Evolutionary conservation across 2,113 vertebrate species (phyloP).

Genomic region (Chelonoidis abingdonii): DNA sequence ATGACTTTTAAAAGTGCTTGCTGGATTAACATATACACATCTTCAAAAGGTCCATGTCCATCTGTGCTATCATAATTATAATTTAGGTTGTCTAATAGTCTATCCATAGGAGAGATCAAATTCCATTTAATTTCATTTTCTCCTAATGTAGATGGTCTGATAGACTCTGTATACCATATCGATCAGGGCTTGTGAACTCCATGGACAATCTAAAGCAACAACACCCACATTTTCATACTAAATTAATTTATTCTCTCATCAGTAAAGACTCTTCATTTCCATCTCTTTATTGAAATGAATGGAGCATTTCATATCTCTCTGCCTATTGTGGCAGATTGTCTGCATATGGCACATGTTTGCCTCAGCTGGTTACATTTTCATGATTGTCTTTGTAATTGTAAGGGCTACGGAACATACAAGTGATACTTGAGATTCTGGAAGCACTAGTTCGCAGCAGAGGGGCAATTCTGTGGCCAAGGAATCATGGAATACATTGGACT

Average conservation of each 20-base stretch:
- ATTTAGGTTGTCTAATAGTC: constrained; percentile 13
- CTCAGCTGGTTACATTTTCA: not conserved
- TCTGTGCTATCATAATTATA: not conserved
- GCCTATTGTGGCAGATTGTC: not conserved
- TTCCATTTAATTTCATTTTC: constrained; percentile 41
- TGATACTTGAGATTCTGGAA: not conserved
- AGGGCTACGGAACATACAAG: not conserved
- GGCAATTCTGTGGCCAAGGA: not conserved
- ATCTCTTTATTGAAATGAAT: not conserved
- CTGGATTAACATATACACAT: not conserved
- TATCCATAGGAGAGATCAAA: not conserved
- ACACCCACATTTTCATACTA: not conserved
- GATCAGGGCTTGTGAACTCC: not conserved
- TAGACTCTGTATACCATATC: not conserved
- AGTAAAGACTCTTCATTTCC: not conserved
- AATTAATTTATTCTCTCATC: not conserved
- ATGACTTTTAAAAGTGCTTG: not conserved
- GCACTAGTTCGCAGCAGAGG: not conserved
- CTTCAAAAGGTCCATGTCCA: not conserved
- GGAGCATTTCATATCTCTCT: not conserved
- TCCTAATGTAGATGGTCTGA: not conserved
- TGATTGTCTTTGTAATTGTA: not conserved
- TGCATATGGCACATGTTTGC: not conserved
- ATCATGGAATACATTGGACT: not conserved
- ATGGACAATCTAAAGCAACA: not conserved